These are phyloP conservation scores for Lagocephalus sceleratus DNA, from an alignment of 2,797 vertebrate species.

Conservation along the genomic window DNA sequence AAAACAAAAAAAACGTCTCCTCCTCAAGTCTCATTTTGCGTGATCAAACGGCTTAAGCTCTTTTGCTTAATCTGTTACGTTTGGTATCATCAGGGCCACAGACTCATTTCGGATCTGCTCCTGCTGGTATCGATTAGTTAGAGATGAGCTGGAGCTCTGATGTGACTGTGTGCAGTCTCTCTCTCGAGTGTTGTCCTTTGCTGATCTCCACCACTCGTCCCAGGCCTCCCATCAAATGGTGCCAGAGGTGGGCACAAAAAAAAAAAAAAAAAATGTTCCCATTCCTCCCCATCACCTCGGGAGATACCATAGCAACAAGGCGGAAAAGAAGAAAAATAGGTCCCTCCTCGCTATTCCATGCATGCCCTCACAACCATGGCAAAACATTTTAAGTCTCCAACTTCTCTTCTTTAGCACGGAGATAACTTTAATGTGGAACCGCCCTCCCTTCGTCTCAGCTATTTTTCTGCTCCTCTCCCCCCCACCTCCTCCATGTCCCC, in stretches of 20 bases:
- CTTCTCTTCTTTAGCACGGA: conserved; percentile 44
- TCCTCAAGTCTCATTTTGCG: background rate
- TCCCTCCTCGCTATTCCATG: conserved; percentile 62
- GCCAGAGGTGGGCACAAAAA: conserved; percentile 65
- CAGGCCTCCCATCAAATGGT: conserved; percentile 52
- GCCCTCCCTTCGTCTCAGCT: conserved; percentile 27
- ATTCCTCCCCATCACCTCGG: conserved; percentile 65
- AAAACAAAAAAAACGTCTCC: background rate
- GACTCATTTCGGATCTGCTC: conserved; percentile 21
- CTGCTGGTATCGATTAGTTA: conserved; percentile 14
- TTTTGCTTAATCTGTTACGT: conserved; percentile 15
- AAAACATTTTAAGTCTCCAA: conserved; percentile 43
- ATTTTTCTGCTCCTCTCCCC: conserved; percentile 15
- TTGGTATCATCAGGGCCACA: conserved; percentile 20
- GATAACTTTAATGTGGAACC: conserved; percentile 64
- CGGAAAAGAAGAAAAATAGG: conserved; percentile 60
- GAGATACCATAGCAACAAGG: conserved; percentile 80
- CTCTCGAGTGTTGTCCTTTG: conserved; percentile 24
- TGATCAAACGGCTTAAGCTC: conserved; percentile 1
- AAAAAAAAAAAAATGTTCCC: conserved; percentile 34
- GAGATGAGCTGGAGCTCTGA: conserved; percentile 2
- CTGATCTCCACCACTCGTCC: conserved; percentile 38
- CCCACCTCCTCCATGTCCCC: conserved; percentile 7
- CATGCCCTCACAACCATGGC: conserved; percentile 75
- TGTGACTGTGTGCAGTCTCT: conserved; percentile 37